These are phyloP conservation scores for Notolepis coatsorum DNA, from an alignment of 2,797 vertebrate genomes.

Conservation along the genomic window DNA sequence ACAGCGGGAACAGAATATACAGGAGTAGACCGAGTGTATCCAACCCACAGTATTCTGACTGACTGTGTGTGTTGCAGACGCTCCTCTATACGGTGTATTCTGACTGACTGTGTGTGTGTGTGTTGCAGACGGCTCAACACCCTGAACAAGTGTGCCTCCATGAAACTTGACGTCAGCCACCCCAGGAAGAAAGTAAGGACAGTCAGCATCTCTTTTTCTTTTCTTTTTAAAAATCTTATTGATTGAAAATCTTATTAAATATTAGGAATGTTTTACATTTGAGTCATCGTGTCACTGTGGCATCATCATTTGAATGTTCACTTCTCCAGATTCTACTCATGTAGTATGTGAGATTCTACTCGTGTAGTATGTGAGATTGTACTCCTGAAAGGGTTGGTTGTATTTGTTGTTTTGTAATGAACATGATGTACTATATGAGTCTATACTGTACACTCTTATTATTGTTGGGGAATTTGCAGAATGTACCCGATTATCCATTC, in stretches of 20 bases:
- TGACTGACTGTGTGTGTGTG: constrained; percentile 53
- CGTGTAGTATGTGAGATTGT: no score
- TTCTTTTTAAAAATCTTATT: no score
- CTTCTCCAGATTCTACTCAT: no score
- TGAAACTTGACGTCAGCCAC: constrained; percentile 98
- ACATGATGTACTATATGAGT: no score
- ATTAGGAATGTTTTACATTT: no score
- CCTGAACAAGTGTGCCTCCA: constrained; percentile 97
- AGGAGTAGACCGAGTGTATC: background rate
- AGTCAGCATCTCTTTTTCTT: background rate
- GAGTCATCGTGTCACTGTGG: no score
- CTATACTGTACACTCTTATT: no score
- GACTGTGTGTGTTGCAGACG: background rate
- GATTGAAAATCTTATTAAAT: no score
- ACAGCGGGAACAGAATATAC: constrained; percentile 1
- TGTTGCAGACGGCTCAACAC: constrained; percentile 93
- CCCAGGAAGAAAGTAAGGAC: constrained; percentile 95
- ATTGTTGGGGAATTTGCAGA: background rate
- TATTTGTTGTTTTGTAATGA: no score
- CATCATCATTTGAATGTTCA: background rate
- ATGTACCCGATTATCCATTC: background rate
- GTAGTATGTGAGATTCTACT: no score
- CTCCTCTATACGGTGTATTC: background rate
- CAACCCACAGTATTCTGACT: background rate
- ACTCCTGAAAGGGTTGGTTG: no score